These are phyloP conservation scores for Neolamprologus longior DNA, from an alignment of 2,113 vertebrate species.

Conservation along the genomic window DNA sequence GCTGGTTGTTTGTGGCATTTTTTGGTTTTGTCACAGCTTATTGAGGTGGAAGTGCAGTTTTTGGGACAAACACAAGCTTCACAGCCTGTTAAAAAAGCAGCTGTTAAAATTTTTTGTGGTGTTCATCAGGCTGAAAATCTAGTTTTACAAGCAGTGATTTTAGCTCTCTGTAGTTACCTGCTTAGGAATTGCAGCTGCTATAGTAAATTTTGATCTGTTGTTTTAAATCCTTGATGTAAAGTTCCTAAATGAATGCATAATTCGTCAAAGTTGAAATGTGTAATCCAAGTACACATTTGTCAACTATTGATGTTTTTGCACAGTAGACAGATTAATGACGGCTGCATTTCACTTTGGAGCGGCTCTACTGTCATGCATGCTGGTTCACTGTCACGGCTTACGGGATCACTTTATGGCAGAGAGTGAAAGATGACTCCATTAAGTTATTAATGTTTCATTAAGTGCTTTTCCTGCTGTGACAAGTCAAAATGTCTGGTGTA, in stretches of 20 bases:
- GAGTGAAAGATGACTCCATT: background rate
- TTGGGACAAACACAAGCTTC: background rate
- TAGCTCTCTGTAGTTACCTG: background rate
- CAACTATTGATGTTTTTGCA: background rate
- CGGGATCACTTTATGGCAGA: background rate
- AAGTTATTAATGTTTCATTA: background rate
- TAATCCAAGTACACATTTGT: background rate
- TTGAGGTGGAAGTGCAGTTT: background rate
- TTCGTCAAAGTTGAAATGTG: background rate
- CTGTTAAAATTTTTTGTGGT: rapidly evolving
- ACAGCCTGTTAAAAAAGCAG: background rate
- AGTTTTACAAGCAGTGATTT: background rate
- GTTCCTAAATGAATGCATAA: background rate
- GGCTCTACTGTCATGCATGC: background rate
- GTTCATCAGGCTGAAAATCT: background rate
- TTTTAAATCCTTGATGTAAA: background rate
- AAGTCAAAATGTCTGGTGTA: background rate
- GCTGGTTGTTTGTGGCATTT: background rate
- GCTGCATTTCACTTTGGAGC: background rate
- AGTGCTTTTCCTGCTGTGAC: background rate
- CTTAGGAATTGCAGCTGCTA: background rate
- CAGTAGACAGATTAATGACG: background rate
- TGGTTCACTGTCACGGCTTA: background rate
- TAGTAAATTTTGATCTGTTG: background rate
- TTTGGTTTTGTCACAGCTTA: background rate